These are phyloP conservation scores for Dendrolimus kikuchii DNA, from an alignment of 1,140 invertebrate species.

Conservation along the genomic window DNA sequence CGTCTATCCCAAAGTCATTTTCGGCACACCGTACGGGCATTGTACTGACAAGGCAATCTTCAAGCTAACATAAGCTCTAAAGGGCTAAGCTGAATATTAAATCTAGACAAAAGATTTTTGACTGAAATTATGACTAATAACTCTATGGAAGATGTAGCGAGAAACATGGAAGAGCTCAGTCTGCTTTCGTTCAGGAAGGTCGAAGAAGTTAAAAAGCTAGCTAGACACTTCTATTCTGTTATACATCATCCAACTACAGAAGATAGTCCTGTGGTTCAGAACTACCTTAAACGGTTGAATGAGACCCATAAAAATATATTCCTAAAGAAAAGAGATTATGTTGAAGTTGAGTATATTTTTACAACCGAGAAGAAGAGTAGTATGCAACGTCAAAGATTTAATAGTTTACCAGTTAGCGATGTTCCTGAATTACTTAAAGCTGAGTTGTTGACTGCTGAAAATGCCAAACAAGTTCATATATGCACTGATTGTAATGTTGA, in stretches of 20 bases:
- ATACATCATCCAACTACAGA: conserved; percentile 46
- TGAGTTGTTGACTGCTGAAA: conserved; percentile 38
- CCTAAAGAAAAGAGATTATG: conserved; percentile 40
- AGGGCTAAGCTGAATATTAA: background rate
- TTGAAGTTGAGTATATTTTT: conserved; percentile 63
- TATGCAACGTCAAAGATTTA: conserved; percentile 55
- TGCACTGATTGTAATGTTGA: conserved; percentile 59
- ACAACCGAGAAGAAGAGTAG: conserved; percentile 61
- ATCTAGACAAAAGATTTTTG: conserved; percentile 7
- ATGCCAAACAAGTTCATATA: conserved; percentile 57
- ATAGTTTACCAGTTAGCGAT: conserved; percentile 58
- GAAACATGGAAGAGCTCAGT: conserved; percentile 35
- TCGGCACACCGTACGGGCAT: too few relatives aligned
- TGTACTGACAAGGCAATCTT: too few relatives aligned
- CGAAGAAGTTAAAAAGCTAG: conserved; percentile 49
- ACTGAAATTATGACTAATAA: conserved; percentile 19
- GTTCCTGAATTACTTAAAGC: conserved; percentile 56
- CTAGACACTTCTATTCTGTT: conserved; percentile 46
- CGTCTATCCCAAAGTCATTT: too few relatives aligned
- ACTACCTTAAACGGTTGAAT: conserved; percentile 44
- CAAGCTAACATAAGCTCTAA: conserved; percentile 1
- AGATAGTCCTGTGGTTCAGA: conserved; percentile 26
- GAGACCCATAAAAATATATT: conserved; percentile 49
- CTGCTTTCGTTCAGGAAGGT: conserved; percentile 52
- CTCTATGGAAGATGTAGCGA: conserved; percentile 31